phyloP scores from a whole-genome alignment of 2,888 invertebrate genomes.

The Apodemia hepburni region DNA sequence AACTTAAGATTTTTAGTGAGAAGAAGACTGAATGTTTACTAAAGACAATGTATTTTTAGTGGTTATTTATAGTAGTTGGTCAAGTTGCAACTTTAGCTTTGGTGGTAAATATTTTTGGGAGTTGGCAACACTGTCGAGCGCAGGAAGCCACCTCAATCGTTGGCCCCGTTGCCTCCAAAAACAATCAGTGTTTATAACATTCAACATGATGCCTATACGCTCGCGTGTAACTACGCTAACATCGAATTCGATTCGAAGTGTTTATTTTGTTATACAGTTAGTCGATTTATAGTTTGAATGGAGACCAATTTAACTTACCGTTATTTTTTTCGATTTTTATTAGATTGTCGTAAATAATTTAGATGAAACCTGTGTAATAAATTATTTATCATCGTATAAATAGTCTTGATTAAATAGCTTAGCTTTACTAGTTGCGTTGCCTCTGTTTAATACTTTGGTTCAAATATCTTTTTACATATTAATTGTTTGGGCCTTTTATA shows the following conservation, averaged over 20 bases:
- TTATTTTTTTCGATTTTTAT: neutral
- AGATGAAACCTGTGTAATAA: neutral
- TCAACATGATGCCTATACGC: neutral
- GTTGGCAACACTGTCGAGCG: conserved; percentile 16
- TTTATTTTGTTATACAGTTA: conserved; percentile 1
- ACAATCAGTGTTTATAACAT: conserved; percentile 18
- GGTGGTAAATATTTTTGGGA: neutral
- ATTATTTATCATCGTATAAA: neutral
- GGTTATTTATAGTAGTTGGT: too few species aligned
- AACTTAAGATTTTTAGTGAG: too few species aligned
- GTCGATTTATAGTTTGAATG: neutral
- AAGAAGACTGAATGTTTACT: too few species aligned
- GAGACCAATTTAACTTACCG: neutral
- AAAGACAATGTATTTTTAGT: too few species aligned
- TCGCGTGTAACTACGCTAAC: neutral
- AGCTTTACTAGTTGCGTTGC: too few species aligned
- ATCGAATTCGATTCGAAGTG: neutral
- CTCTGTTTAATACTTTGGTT: too few species aligned
- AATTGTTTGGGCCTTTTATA: too few species aligned
- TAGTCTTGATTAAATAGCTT: too few species aligned
- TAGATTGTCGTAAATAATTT: neutral
- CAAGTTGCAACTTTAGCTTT: neutral
- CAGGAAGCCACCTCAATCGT: conserved; percentile 32
- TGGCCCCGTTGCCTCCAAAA: conserved; percentile 19
- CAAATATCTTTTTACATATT: too few species aligned